Evolutionary conservation across 2,113 vertebrate species (phyloP).

Genomic region (Semnornis frantzii): DNA sequence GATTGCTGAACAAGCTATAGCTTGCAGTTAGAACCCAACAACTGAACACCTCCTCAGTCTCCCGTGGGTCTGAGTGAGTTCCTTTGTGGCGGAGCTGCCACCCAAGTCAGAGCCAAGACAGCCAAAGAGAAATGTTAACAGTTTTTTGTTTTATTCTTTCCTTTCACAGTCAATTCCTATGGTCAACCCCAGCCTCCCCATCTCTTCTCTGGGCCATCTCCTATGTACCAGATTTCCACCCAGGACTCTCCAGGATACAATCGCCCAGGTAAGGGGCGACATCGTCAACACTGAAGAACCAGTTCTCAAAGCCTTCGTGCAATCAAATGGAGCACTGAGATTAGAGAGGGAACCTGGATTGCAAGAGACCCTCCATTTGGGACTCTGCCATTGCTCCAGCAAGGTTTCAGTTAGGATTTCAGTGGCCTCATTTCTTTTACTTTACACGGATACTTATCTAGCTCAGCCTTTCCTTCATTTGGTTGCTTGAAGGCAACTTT

Average conservation of each 20-base stretch:
- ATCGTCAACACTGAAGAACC: background rate
- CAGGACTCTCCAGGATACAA: conserved; percentile 81
- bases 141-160: background rate
- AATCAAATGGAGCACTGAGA: background rate
- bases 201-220: conserved; percentile 80
- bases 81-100: background rate
- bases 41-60: conserved; percentile 33
- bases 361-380: background rate
- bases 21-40: conserved; percentile 22
- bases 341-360: background rate
- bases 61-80: conserved; percentile 44
- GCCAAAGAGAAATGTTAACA: background rate
- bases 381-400: background rate
- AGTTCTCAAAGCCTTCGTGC: background rate
- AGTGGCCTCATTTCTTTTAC: background rate
- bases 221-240: conserved; percentile 80
- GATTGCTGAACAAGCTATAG: conserved; percentile 24
- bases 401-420: background rate
- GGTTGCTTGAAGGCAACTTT: background rate
- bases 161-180: conserved; percentile 79
- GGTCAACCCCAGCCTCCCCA: conserved; percentile 80
- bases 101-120: background rate
- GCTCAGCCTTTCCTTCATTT: background rate
- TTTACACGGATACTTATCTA: background rate
- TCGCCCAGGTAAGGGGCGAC: conserved; percentile 75